Evolutionary conservation across 2,113 vertebrate genomes (phyloP), one percentile per base, ranked within the genome.

Genomic region (Leucoraja erinaceus): DNA sequence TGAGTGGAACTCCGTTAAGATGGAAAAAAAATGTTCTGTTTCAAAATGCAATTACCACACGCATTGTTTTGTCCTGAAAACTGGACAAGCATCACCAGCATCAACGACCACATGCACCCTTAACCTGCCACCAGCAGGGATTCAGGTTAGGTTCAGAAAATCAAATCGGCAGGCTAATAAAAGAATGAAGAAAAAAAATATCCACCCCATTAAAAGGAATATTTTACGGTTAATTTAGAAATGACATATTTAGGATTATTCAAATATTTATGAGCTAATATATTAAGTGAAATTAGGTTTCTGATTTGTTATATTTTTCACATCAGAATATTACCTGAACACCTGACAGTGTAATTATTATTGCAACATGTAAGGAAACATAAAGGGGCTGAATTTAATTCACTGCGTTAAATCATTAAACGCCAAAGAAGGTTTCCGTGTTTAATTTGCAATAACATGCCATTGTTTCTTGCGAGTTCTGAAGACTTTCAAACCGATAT

Each of bases 401-500:
- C 68, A 70, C 31, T 11, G 10, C 9, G 33, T 91, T 91, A 91
- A 91, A 91, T 91, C 90, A 91, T 91, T 91, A 91, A 91, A 91
- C 66, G 72, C 68, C 66, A 91, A 72, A 72, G 66, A 90, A 90
- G 8, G 20, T 22, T 68, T 91, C 90, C 90, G 66, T 72, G 90
- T 91, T 91, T 91, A 91, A 91, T 91, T 72, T 91, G 63, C 90
- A 93, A 97, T 96, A 97, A 95, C 94, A 96, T 94, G 95, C 94
- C 95, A 95, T 94, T 94, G 90, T 91, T 91, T 91, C 90, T 74
- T 72, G 33, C 59, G 68, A 91, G 90, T 72, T 91, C 90, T 91
- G 66, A 91, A 91, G 90, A 91, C 90, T 72, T 54, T 91, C 66
- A 91, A 91, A 91, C 90, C 38, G 90, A 91, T 91, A 91, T 91